These are phyloP conservation scores for Gari tellinella DNA, from an alignment of 2,888 invertebrate species.

Conservation along the genomic window DNA sequence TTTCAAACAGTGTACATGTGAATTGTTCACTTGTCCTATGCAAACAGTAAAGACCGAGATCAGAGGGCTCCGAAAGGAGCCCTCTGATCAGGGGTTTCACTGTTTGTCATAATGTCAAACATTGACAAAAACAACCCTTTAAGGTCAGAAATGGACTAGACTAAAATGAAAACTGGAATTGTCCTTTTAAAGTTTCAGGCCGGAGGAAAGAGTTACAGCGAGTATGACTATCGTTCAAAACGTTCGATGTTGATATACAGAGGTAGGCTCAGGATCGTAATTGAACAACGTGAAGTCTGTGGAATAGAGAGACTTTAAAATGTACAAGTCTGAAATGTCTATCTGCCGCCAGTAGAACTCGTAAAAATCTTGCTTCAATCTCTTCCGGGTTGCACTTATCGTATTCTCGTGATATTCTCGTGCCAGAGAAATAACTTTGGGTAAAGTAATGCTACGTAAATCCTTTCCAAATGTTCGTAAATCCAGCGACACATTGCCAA, in stretches of 20 bases:
- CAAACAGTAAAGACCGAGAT: too few relatives aligned
- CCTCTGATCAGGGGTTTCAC: too few relatives aligned
- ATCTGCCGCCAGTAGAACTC: conserved; percentile 28
- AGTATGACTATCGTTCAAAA: too few relatives aligned
- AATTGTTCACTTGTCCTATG: too few relatives aligned
- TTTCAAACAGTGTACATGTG: too few relatives aligned
- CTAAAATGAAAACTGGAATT: too few relatives aligned
- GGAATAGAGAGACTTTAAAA: conserved; percentile 21
- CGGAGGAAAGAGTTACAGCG: too few relatives aligned
- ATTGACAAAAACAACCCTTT: too few relatives aligned
- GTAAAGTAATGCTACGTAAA: neutral
- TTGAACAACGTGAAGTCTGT: conserved; percentile 33
- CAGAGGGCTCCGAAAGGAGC: too few relatives aligned
- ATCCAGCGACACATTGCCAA: conserved; percentile 19
- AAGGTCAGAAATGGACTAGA: too few relatives aligned
- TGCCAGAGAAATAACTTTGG: conserved; percentile 16
- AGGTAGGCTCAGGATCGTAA: conserved; percentile 22
- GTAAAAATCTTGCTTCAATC: conserved; percentile 11
- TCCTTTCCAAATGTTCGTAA: neutral
- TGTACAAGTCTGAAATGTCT: conserved; percentile 8
- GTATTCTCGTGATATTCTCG: conserved; percentile 13
- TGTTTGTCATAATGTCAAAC: too few relatives aligned
- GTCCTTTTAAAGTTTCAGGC: too few relatives aligned
- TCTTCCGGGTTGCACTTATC: conserved; percentile 2
- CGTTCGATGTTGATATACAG: conserved; percentile 5